Base-by-base conservation (phyloP, 2,888 invertebrate genomes). In the Diarsia rubi region DNA sequence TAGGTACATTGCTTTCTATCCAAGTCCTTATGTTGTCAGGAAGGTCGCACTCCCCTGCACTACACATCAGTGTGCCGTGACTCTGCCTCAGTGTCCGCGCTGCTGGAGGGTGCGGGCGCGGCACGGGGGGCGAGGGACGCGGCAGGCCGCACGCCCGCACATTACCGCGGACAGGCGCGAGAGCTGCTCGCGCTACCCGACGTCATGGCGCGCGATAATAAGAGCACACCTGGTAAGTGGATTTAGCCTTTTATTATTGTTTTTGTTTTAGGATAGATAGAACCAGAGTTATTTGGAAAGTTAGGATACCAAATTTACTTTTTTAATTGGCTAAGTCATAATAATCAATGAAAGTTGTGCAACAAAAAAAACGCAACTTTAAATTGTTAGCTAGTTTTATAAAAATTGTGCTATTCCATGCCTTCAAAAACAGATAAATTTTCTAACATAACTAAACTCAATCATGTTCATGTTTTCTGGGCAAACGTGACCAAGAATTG, bases 61-160 rank as follows among this genome's bases (percentile, higher is more conserved):
- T 99, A 98, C 95, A 98, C 98, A 4, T 98, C 98, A 2, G 97
- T 98, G 70, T 96, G 97, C 75, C 98, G 98, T 91, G 98, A 98
- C 91, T 98, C 97, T 84, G 97, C 97, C 81, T 96, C 97, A 80
- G 97, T 98, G 94, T 98, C 98, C 90, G 97, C 98, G 90, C 97
- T 98, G 90, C 97, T 99, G 77, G 97, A 98, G 79, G 97, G 98
- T 86, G 97, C 98, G 88, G 99, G 99, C 37, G 98, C 98, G 75
- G 98, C 98, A 92, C 98, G 98, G 92, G 98, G 98, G 81, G 97
- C 98, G 88, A 95, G 98, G 84, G 99, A 99, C 96, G 98, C 98
- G 93, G 98, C 93, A 62, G 96, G 96, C 78, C 94, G 88, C 85
- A 92, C 95, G 87, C 95, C 95, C 73, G 95, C 95, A 75, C 91